Conservation (phyloP, 1,140 invertebrate species). For the Papilio machaon region DNA sequence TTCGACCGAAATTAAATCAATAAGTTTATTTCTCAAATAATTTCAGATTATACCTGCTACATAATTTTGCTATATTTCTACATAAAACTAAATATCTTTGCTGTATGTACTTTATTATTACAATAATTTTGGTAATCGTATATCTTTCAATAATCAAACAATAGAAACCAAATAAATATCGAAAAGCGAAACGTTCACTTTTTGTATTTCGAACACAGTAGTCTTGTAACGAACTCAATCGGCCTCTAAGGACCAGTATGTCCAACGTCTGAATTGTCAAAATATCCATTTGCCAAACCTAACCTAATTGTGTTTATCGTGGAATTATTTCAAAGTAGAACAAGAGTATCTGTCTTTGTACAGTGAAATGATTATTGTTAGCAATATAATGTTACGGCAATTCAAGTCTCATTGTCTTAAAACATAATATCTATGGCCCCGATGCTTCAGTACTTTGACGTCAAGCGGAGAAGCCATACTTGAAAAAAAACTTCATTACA, state of each 20-base stretch:
- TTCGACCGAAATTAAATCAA: neutral
- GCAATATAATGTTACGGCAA: neutral
- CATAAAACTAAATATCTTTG: too few species aligned
- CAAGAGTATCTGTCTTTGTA: neutral
- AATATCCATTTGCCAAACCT: neutral
- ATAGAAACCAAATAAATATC: neutral
- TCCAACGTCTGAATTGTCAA: neutral
- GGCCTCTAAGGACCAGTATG: neutral
- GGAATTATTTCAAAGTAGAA: neutral
- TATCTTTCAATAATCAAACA: neutral
- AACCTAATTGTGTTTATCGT: neutral
- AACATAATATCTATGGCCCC: conserved; percentile 6
- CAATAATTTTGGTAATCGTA: neutral
- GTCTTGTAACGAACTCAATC: neutral
- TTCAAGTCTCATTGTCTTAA: conserved; percentile 27
- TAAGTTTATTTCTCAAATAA: neutral
- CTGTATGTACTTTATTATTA: neutral
- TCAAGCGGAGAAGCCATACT: conserved; percentile 38
- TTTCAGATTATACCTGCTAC: neutral
- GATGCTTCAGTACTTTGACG: conserved; percentile 30
- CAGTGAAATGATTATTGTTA: conserved; percentile 17
- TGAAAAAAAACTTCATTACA: conserved; percentile 38
- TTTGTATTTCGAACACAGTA: neutral
- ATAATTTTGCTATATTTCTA: too few species aligned
- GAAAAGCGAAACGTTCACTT: neutral